phyloP scores from a whole-genome alignment of 1,140 invertebrate species.

The Cotesia typhae region DNA sequence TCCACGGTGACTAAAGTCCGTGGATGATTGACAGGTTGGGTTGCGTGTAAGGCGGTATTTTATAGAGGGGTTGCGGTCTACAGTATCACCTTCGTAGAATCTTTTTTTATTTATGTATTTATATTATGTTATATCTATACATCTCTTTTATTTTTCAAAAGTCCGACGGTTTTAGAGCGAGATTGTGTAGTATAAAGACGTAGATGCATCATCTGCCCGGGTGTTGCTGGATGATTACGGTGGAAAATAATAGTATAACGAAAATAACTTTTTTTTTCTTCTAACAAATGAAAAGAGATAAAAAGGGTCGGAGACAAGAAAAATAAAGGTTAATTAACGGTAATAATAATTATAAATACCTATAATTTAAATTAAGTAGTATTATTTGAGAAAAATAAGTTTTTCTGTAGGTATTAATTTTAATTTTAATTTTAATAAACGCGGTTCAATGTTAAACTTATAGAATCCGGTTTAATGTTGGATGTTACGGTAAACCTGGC shows the following conservation, averaged over 20 bases:
- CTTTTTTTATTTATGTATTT: constrained; percentile 38
- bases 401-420: too few relatives aligned
- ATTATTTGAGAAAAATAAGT: too few relatives aligned
- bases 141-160: constrained; percentile 33
- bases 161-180: constrained; percentile 10
- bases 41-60: constrained; percentile 42
- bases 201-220: constrained; percentile 3
- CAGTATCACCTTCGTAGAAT: constrained; percentile 52
- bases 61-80: constrained; percentile 44
- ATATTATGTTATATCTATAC: constrained; percentile 24
- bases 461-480: too few relatives aligned
- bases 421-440: too few relatives aligned
- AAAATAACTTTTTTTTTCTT: neutral
- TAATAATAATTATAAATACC: too few relatives aligned
- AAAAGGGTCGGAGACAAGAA: too few relatives aligned
- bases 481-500: too few relatives aligned
- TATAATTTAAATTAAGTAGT: too few relatives aligned
- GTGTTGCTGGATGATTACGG: neutral
- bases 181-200: neutral
- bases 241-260: neutral
- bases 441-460: too few relatives aligned
- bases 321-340: too few relatives aligned
- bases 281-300: neutral
- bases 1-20: constrained; percentile 58
- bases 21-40: constrained; percentile 52